Base-by-base conservation (phyloP, 2,888 invertebrate species). In the Stictocephala bisonia region DNA sequence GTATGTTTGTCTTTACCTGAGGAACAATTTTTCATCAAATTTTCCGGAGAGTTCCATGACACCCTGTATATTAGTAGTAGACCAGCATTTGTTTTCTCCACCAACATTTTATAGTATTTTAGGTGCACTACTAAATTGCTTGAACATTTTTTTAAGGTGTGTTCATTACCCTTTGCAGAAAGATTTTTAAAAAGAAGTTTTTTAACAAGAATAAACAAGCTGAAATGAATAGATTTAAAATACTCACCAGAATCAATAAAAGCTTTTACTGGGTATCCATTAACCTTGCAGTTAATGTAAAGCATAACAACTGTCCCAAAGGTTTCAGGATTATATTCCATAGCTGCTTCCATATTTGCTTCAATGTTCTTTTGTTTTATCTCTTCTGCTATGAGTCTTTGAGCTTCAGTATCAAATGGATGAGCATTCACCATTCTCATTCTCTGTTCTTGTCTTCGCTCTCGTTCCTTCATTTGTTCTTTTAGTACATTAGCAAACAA, bases 281-380 rank as follows among this genome's bases (percentile, higher is more conserved):
- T 99, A 0, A 99, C 98, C 84, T 91, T 92, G 84, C 99, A 97
- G 84, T 98, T 95, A 75, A 99, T 97, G 84, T 99, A 92, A 80
- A 99, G 88, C 99, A 99, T 99, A 58, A 95, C 93, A 51, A 99
- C 98, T 31, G 96, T 95, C 72, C 97, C 99, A 85, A 99, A 99
- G 51, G 95, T 96, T 85, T 99, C 99, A 0, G 99, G 99, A 85
- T 97, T 96, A 83, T 96, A 96, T 83, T 99, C 99, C 91, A 99
- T 96, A 0, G 99, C 99, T 0, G 96, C 96, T 83, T 98, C 96
- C 97, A 99, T 98, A 82, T 98, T 98, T 0, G 96, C 95, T 84
- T 98, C 96, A 76, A 99, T 96, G 84, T 99, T 99, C 83, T 97
- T 94, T 82, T 93, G 95, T 79, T 93, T 88, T 77, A 99, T 99